Percentiles rank a stretch among this genome's conserved stretches.
Evolutionary conservation across 2,888 invertebrate species (phyloP).

Genomic region (Dryococelus australis): DNA sequence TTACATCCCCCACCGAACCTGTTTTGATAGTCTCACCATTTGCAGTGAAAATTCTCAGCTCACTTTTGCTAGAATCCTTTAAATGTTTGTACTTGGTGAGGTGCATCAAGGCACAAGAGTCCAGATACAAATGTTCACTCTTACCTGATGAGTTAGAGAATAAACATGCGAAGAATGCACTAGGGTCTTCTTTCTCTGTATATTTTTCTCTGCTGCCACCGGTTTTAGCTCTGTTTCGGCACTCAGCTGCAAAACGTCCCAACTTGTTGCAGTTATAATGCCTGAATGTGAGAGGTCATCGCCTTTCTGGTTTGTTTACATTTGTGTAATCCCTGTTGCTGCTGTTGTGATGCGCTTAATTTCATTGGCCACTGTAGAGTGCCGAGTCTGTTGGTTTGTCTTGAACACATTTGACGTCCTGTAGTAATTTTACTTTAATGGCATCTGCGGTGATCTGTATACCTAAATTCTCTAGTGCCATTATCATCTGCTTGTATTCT

Average conservation of each 20-base stretch:
- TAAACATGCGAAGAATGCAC: background rate
- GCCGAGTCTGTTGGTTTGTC: too few species aligned
- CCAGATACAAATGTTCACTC: too few species aligned
- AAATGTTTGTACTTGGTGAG: background rate
- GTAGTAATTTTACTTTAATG: too few species aligned
- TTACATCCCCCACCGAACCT: background rate
- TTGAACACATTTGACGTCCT: too few species aligned
- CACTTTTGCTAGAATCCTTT: constrained; percentile 1
- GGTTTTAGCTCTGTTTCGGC: background rate
- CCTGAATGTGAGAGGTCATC: background rate
- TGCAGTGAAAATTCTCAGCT: background rate
- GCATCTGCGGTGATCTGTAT: too few species aligned
- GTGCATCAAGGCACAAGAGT: background rate
- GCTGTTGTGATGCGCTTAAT: background rate
- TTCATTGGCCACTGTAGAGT: background rate
- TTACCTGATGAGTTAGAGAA: too few species aligned
- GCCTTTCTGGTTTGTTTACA: background rate
- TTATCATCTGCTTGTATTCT: background rate
- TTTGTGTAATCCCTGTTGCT: background rate
- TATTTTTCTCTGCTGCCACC: background rate
- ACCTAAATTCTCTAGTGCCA: too few species aligned
- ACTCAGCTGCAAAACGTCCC: background rate
- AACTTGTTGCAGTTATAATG: background rate
- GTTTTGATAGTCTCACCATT: background rate
- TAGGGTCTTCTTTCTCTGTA: background rate